Conservation (phyloP, 2,888 invertebrate genomes). For the Athetis lepigone region DNA sequence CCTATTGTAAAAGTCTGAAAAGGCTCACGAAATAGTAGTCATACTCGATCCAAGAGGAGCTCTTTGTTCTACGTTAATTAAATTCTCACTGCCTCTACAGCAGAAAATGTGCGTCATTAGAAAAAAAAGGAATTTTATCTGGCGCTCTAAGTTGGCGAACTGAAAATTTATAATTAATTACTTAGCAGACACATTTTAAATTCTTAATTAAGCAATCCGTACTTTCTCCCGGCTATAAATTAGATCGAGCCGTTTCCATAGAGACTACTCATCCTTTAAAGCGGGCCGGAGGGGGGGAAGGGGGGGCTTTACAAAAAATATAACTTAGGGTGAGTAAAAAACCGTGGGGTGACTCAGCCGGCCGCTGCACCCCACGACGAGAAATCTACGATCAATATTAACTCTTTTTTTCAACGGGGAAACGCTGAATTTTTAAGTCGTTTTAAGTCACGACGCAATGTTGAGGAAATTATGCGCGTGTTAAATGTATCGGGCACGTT, state of each 20-base stretch:
- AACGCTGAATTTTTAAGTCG: constrained; percentile 89
- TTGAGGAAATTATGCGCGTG: constrained; percentile 71
- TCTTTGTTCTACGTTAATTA: constrained; percentile 78
- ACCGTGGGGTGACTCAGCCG: constrained; percentile 91
- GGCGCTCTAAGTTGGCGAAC: constrained; percentile 74
- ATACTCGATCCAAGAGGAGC: constrained; percentile 53
- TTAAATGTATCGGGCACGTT: constrained; percentile 70
- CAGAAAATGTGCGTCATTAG: constrained; percentile 69
- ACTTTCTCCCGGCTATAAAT: constrained; percentile 90
- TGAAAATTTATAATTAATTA: constrained; percentile 89
- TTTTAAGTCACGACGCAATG: constrained; percentile 77
- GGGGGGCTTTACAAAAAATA: constrained; percentile 89
- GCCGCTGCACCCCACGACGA: constrained; percentile 91
- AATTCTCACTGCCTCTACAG: constrained; percentile 76
- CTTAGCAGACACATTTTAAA: constrained; percentile 89
- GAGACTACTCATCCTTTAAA: constrained; percentile 91
- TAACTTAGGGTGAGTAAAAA: constrained; percentile 91
- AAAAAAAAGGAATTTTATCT: constrained; percentile 75
- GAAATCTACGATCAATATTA: constrained; percentile 91
- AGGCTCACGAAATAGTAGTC: constrained; percentile 56
- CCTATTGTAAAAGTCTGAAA: constrained; percentile 51
- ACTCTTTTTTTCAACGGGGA: constrained; percentile 90
- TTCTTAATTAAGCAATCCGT: constrained; percentile 91
- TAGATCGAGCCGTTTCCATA: constrained; percentile 91
- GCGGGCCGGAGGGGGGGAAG: constrained; percentile 81